Conservation (phyloP, 1,140 invertebrate species). For the Sitophilus oryzae region DNA sequence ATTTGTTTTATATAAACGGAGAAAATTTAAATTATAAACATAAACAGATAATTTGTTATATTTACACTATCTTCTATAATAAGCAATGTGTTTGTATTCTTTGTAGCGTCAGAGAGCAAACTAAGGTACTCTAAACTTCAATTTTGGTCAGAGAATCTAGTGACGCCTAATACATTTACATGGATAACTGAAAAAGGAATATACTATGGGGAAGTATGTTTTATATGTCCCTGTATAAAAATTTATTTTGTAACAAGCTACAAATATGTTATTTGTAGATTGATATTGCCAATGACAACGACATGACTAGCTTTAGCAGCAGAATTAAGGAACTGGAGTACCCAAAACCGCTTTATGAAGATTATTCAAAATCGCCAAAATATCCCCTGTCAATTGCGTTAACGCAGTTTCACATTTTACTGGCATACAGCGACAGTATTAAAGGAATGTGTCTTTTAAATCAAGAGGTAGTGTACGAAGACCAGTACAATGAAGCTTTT, state of each 20-base stretch:
- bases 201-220: conserved; percentile 57
- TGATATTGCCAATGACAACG: conserved; percentile 15
- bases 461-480: conserved; percentile 82
- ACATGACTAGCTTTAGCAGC: conserved; percentile 23
- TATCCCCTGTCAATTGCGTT: conserved; percentile 73
- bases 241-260: neutral
- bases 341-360: conserved; percentile 38
- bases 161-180: conserved; percentile 71
- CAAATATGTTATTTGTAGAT: conserved; percentile 10
- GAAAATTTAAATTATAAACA: no score
- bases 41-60: no score
- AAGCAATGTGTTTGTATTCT: no score
- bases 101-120: conserved; percentile 59
- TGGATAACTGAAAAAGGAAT: conserved; percentile 80
- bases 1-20: no score
- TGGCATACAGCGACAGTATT: conserved; percentile 77
- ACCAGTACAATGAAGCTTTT: conserved; percentile 72
- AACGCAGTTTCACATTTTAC: conserved; percentile 85
- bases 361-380: conserved; percentile 38
- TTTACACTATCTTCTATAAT: no score
- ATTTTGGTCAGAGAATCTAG: conserved; percentile 66
- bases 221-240: neutral
- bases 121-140: conserved; percentile 74
- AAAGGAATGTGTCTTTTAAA: conserved; percentile 82
- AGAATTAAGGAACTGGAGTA: conserved; percentile 30